Evolutionary conservation across 35 echinoderm and acorn worm genomes (phyloP), one percentile per base, ranked within the genome.

Genomic region (Patiria miniata): DNA sequence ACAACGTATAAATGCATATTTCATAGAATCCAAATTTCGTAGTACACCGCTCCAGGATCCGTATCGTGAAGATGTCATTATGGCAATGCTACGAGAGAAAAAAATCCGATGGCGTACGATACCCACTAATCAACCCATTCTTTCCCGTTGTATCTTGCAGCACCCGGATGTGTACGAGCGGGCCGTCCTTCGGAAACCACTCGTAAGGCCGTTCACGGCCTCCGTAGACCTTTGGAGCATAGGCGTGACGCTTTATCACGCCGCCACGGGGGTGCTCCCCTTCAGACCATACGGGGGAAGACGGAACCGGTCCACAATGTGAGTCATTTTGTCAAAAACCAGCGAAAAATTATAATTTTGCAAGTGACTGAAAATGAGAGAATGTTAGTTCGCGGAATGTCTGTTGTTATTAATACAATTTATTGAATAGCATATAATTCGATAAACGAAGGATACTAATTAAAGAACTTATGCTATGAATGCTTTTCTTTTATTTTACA

Each of bases 201-300:
- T 82, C 8, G 58, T 53, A 15, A 78, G 60, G 39, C 40, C 61
- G 7, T 95, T 92, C 47, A 88, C 86, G 52, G 89, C 96, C 16
- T 86, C 65, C 26, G 87, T 93, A 37, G 96, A 99, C 50, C 61
- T 99, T 1, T 99, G 96, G 96, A 89, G 85, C 10, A 92, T 93
- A 8, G 96, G 96, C 10, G 90, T 92, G 8, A 99, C 96, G 9
- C 32, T 99, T 5, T 99, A 87, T 78, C 96, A 99, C 51, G 79
- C 91, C 36, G 96, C 93, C 23, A 91, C 96, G 5, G 96, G 96
- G 2, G 44, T 82, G 34, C 79, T 99, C 14, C 96, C 96, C 21
- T 99, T 99, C 39, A 91, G 96, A 81, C 96, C 96, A 9, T 94
- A 82, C 51, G 96, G 96, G 0, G 96, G 96, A 1, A 47, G 96